These are phyloP conservation scores for Bubo bubo DNA, from an alignment of 2,113 vertebrate species.

Conservation along the genomic window DNA sequence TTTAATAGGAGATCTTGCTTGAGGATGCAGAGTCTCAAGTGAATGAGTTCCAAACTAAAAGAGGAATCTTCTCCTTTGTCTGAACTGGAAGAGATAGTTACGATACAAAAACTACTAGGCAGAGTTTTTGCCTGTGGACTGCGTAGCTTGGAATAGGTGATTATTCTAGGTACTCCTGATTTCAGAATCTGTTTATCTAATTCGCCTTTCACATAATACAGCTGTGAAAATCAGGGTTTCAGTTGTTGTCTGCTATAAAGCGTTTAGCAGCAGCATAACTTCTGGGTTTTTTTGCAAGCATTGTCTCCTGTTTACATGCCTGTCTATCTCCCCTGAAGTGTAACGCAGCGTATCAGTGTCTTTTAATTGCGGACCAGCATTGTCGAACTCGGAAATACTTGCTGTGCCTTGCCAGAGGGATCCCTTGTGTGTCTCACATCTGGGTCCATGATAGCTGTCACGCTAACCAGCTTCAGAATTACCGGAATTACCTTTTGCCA, in stretches of 20 bases:
- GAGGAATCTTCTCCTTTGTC: not conserved
- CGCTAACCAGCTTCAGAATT: slow-evolving; percentile 93
- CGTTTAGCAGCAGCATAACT: not conserved
- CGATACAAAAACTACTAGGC: not conserved
- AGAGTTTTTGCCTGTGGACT: not conserved
- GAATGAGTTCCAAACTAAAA: not conserved
- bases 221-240: not conserved
- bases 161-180: not conserved
- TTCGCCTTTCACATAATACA: not conserved
- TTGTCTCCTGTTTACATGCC: not conserved
- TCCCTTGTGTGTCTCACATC: slow-evolving; percentile 93
- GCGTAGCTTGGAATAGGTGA: not conserved
- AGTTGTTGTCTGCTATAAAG: not conserved
- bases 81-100: not conserved
- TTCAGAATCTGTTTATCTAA: not conserved
- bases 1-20: not conserved
- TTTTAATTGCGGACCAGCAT: slow-evolving; percentile 95
- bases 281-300: fast-evolving
- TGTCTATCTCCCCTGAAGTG: slow-evolving; percentile 76
- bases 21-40: not conserved
- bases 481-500: slow-evolving; percentile 92
- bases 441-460: slow-evolving; percentile 97
- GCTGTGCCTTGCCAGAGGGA: slow-evolving; percentile 92
- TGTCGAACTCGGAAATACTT: slow-evolving; percentile 93
- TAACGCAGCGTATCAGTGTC: slow-evolving; percentile 90